Evolutionary conservation across 2,888 invertebrate genomes (phyloP), one percentile per base, ranked within the genome.

Genomic region (Mystacides longicornis): DNA sequence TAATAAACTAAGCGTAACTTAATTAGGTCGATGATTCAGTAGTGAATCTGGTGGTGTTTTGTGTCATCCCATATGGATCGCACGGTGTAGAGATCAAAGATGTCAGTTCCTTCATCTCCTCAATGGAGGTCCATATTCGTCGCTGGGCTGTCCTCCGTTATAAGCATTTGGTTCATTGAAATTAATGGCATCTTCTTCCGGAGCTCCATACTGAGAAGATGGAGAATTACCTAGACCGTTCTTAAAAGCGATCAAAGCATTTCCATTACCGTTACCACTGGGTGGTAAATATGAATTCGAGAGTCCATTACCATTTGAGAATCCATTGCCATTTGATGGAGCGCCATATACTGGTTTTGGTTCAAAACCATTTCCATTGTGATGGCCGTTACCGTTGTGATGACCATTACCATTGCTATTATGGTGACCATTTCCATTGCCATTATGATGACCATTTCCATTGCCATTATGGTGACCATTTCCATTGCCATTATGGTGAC

Each of bases 151-250:
- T 16, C 4, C 37, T 37, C 49, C 52, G 16, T 55, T 55, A 51
- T 56, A 55, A 18, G 47, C 55, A 50, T 55, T 58, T 11, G 52
- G 55, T 9, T 27, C 27, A 19, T 51, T 53, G 18, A 55, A 49
- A 31, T 58, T 52, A 31, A 51, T 45, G 14, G 46, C 23, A 4
- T 47, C 3, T 22, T 42, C 33, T 18, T 20, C 20, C 14, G 57
- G 57, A 18, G 48, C 54, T n/a, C 56, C 55, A 21, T 60, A 60
- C 21, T 60, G 57, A 14, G 57, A 49, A 22, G 45, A 55, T 3
- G 53, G 57, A 11, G 33, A 27, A 23, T 58, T 60, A 19, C 56
- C 59, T 21, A 60, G 45, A 43, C 60, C 60, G 49, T 60, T 52
- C 47, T 27, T 52, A 53, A 48, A 60, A 4, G 54, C 53, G 14